Conservation (phyloP, 2,113 vertebrate genomes). For the Alectura lathami region DNA sequence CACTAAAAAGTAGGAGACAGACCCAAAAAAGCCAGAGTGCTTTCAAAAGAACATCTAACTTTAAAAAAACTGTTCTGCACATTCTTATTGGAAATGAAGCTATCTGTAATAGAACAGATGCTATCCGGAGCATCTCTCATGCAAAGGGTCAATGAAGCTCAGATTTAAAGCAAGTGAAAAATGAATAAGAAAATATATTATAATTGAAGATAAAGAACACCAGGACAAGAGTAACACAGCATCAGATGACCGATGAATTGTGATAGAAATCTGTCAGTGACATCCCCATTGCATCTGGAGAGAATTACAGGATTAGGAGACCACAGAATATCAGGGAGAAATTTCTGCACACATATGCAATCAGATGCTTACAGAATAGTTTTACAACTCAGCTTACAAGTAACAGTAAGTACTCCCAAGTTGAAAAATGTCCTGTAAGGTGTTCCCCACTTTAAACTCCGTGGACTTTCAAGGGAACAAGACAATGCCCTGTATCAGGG, state of each 20-base stretch:
- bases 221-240: not conserved
- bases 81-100: not conserved
- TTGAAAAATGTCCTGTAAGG: not conserved
- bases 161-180: not conserved
- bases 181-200: not conserved
- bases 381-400: not conserved
- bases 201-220: not conserved
- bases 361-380: not conserved
- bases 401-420: not conserved
- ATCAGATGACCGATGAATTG: not conserved
- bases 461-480: not conserved
- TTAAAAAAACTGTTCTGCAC: not conserved
- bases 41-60: not conserved
- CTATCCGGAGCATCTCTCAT: not conserved
- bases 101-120: not conserved
- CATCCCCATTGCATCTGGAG: not conserved
- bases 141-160: not conserved
- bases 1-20: not conserved
- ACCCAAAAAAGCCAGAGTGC: not conserved
- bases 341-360: not conserved
- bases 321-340: not conserved
- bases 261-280: not conserved
- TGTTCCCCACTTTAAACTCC: not conserved
- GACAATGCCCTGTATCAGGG: not conserved
- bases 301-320: not conserved